A percentile compares a stretch with the other conserved stretches of the same genome.
These are phyloP conservation scores for Lasius platythorax DNA, from an alignment of 2,888 invertebrate genomes.

Conservation along the genomic window DNA sequence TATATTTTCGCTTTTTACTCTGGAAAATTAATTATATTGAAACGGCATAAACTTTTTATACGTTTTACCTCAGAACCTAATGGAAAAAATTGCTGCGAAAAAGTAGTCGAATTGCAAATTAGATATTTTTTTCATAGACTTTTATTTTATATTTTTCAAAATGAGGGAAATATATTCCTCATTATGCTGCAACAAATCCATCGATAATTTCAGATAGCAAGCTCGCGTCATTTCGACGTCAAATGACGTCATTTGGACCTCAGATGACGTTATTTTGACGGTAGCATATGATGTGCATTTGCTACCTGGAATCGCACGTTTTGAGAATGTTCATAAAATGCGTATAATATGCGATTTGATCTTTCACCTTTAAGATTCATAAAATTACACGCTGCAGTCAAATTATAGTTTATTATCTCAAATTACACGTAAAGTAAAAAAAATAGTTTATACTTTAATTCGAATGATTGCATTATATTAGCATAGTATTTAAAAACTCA, in stretches of 20 bases:
- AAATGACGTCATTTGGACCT: no score
- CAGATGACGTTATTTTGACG: no score
- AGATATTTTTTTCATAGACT: not conserved
- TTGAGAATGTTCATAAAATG: not conserved
- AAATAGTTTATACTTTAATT: conserved; percentile 13
- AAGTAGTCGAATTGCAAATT: not conserved
- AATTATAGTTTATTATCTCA: not conserved
- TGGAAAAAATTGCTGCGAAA: not conserved
- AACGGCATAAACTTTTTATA: not conserved
- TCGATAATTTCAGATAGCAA: not conserved
- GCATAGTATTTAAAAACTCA: not conserved
- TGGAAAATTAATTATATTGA: not conserved
- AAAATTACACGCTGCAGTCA: not conserved
- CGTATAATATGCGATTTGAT: not conserved
- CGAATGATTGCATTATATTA: not conserved
- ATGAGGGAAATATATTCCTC: not conserved
- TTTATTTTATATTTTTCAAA: not conserved
- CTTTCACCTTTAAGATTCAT: not conserved
- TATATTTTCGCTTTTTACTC: not conserved
- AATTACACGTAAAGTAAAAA: not conserved
- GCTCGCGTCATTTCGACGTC: no score
- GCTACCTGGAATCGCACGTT: not conserved
- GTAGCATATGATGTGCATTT: no score
- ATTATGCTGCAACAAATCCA: not conserved
- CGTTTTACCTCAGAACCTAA: not conserved